Conservation (phyloP, 2,113 vertebrate species). For the Cryptotis parvus region DNA sequence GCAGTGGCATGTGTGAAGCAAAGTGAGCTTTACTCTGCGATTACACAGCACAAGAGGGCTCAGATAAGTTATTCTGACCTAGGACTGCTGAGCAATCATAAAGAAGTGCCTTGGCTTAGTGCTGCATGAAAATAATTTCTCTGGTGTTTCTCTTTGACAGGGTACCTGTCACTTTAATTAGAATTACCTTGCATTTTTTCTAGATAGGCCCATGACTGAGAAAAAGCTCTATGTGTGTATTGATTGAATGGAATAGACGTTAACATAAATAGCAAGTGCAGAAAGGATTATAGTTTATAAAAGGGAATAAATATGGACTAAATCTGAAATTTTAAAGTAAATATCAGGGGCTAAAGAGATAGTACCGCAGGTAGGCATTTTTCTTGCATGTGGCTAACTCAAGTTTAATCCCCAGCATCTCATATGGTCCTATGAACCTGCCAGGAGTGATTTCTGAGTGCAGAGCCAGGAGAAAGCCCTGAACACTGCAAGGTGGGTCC, state of each 20-base stretch:
- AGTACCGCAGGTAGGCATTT: too few relatives aligned
- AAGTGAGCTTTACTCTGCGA: background rate
- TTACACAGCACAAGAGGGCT: background rate
- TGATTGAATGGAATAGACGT: constrained; percentile 17
- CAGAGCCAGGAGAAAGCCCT: too few relatives aligned
- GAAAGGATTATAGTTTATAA: background rate
- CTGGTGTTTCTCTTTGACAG: background rate
- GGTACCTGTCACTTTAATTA: background rate
- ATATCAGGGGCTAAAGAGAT: background rate
- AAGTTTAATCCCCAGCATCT: too few relatives aligned
- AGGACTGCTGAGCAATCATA: background rate
- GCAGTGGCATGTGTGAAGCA: too few relatives aligned
- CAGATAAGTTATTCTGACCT: background rate
- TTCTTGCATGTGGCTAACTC: too few relatives aligned
- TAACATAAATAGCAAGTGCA: background rate
- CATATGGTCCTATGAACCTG: too few relatives aligned
- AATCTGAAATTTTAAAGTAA: constrained; percentile 13
- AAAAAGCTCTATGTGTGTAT: background rate
- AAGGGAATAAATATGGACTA: background rate
- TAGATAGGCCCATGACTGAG: background rate
- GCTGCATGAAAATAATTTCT: background rate
- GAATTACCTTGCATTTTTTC: background rate
- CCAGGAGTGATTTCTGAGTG: too few relatives aligned
- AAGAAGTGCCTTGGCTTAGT: background rate
- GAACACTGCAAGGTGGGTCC: too few relatives aligned